Evolutionary conservation across 2,113 vertebrate species (phyloP).

Genomic region (Todiramphus chloris): DNA sequence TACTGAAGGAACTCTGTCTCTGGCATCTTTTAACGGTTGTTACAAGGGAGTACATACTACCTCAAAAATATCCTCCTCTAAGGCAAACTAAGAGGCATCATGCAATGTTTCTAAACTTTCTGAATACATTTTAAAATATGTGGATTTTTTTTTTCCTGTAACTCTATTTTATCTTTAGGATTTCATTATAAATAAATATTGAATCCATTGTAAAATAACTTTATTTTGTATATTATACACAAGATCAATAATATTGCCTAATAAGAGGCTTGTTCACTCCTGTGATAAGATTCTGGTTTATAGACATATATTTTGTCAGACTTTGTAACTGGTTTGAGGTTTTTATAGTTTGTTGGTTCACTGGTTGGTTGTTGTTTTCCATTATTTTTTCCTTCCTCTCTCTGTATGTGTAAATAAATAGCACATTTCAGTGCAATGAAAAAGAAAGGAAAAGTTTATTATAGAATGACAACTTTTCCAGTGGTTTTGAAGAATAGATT

Average conservation of each 20-base stretch:
- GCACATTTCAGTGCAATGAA: neutral
- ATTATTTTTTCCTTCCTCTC: neutral
- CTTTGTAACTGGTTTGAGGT: neutral
- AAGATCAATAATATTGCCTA: neutral
- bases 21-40: neutral
- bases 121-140: accelerated
- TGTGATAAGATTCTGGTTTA: neutral
- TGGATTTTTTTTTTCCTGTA: neutral
- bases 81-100: neutral
- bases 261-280: neutral
- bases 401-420: neutral
- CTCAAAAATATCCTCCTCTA: neutral
- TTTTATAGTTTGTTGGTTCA: neutral
- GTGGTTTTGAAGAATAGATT: neutral
- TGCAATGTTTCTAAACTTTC: neutral
- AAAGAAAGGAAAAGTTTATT: neutral
- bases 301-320: neutral
- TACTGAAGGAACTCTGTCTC: neutral
- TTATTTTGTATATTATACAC: neutral
- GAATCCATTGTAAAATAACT: neutral
- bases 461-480: neutral
- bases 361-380: neutral
- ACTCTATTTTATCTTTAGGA: neutral
- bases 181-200: neutral
- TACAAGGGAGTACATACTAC: neutral